Evolutionary conservation across 2,888 invertebrate genomes (phyloP).

Genomic region (Trichogramma dendrolimi): DNA sequence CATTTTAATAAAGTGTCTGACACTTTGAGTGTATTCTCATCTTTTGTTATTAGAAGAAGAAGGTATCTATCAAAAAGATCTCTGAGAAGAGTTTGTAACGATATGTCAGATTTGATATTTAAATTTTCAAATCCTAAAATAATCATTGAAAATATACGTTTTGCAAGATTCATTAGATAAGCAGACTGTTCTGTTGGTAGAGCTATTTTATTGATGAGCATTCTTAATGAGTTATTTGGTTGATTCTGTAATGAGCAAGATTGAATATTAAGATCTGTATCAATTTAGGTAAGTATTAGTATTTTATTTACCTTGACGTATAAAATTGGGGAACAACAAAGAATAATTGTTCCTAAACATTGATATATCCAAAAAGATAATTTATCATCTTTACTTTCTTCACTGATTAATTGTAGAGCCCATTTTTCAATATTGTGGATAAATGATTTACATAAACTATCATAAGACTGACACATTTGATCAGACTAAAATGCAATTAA

Average conservation of each 20-base stretch:
- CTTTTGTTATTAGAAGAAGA: slow-evolving; percentile 41
- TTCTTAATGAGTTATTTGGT: slow-evolving; percentile 41
- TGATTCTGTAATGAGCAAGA: slow-evolving; percentile 38
- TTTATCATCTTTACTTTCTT: slow-evolving; percentile 42
- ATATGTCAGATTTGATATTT: slow-evolving; percentile 40
- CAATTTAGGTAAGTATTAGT: neutral
- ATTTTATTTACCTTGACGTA: slow-evolving; percentile 38
- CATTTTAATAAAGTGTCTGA: slow-evolving; percentile 41
- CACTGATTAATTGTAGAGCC: slow-evolving; percentile 40
- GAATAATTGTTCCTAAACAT: slow-evolving; percentile 44
- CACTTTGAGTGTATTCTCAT: slow-evolving; percentile 37
- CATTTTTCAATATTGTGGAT: slow-evolving; percentile 48
- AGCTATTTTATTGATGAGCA: slow-evolving; percentile 40
- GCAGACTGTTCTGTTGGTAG: slow-evolving; percentile 40
- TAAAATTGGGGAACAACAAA: slow-evolving; percentile 42
- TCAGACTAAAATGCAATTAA: slow-evolving; percentile 19
- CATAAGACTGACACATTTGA: slow-evolving; percentile 30
- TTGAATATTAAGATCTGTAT: slow-evolving; percentile 1
- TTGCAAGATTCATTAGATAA: slow-evolving; percentile 38
- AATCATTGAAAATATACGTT: slow-evolving; percentile 46
- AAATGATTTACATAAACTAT: slow-evolving; percentile 37
- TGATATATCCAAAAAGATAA: slow-evolving; percentile 43
- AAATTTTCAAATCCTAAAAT: slow-evolving; percentile 44
- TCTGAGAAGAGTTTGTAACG: slow-evolving; percentile 40
- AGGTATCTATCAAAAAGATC: slow-evolving; percentile 46